Conservation (phyloP, 2,888 invertebrate species). For the Ophraella communa region DNA sequence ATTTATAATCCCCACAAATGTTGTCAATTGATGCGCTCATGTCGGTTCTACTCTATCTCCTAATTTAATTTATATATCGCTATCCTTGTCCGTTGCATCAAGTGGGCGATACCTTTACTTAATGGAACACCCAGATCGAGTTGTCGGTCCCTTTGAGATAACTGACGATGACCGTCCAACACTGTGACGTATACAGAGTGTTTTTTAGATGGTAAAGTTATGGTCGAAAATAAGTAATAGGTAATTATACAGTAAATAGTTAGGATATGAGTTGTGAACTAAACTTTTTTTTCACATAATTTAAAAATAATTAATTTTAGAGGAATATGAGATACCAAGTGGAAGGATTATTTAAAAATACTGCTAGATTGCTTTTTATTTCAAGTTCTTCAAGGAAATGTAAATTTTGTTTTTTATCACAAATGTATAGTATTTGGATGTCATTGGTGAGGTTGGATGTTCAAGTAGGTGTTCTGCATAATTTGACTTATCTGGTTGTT, state of each 20-base stretch:
- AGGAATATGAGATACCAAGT: not conserved
- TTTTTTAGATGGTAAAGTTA: slow-evolving; percentile 25
- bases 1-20: not conserved
- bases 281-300: not conserved
- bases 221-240: slow-evolving; percentile 8
- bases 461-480: no score
- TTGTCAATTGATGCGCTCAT: not conserved
- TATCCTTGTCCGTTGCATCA: slow-evolving; percentile 35
- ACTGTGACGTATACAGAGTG: slow-evolving; percentile 44
- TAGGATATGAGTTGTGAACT: not conserved
- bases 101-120: slow-evolving; percentile 57
- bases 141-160: slow-evolving; percentile 58
- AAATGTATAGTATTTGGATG: no score
- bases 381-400: no score
- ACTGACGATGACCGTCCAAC: slow-evolving; percentile 53
- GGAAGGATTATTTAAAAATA: not conserved
- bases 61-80: slow-evolving; percentile 38
- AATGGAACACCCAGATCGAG: slow-evolving; percentile 60
- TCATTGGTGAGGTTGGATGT: no score
- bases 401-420: no score
- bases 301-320: not conserved
- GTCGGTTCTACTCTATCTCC: slow-evolving; percentile 30
- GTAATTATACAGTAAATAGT: slow-evolving; percentile 1
- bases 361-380: no score
- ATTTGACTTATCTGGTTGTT: no score